These are phyloP conservation scores for Ladona fulva DNA, from an alignment of 1,140 invertebrate genomes.

Conservation along the genomic window DNA sequence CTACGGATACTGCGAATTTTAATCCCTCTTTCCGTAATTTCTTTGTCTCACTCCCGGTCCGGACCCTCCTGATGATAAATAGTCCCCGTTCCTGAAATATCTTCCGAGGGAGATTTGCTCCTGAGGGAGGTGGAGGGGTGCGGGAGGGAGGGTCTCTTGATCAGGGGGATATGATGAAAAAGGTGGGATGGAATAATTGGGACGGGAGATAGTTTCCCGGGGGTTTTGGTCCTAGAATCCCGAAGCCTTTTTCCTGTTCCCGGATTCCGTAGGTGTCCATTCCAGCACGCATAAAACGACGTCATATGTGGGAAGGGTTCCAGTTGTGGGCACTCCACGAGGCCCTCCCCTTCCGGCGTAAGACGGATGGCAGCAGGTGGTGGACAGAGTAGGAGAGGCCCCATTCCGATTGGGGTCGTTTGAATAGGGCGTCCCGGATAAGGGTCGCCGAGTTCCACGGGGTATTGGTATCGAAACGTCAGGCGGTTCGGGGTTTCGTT, in stretches of 20 bases:
- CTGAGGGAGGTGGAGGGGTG: not conserved
- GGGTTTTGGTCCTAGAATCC: too few relatives aligned
- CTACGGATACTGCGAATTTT: not conserved
- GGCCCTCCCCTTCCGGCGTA: slow-evolving; percentile 26
- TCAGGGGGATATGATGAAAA: not conserved
- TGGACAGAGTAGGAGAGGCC: slow-evolving; percentile 24
- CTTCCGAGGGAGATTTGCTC: not conserved
- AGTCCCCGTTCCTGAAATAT: not conserved
- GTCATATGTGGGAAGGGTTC: not conserved
- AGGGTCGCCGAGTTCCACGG: too few relatives aligned
- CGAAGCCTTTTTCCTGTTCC: too few relatives aligned
- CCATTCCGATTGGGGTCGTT: too few relatives aligned
- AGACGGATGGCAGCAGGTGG: slow-evolving; percentile 34
- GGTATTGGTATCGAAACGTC: too few relatives aligned
- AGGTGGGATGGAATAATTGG: not conserved
- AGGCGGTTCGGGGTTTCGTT: too few relatives aligned
- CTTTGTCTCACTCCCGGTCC: not conserved
- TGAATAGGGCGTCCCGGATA: too few relatives aligned
- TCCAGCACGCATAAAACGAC: too few relatives aligned
- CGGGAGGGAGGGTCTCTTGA: not conserved
- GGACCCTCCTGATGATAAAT: not conserved
- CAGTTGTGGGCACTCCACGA: not conserved
- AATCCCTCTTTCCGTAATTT: not conserved
- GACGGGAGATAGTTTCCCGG: not conserved
- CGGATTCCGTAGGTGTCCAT: too few relatives aligned